phyloP scores from a whole-genome alignment of 2,888 invertebrate species.

The Empis stercorea region DNA sequence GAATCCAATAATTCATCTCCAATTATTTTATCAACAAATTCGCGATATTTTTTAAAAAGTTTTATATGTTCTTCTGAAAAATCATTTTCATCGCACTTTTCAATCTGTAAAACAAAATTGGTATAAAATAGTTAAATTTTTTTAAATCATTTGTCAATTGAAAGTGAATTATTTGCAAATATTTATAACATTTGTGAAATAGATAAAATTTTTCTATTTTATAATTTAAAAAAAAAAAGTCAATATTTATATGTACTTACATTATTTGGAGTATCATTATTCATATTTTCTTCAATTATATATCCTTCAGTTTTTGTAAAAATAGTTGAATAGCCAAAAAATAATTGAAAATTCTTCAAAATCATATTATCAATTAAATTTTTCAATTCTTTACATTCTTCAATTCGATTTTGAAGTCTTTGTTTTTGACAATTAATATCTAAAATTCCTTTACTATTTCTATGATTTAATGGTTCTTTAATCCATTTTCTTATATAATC shows the following conservation, averaged over 20 bases:
- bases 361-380: constrained; percentile 24
- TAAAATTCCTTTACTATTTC: constrained; percentile 40
- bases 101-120: not conserved
- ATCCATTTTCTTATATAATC: constrained; percentile 56
- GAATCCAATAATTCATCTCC: constrained; percentile 23
- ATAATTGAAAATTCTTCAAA: constrained; percentile 27
- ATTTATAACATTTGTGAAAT: too few species aligned
- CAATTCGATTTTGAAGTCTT: constrained; percentile 22
- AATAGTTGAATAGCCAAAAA: constrained; percentile 15
- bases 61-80: constrained; percentile 33
- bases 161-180: not conserved
- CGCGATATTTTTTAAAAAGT: constrained; percentile 42
- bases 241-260: not conserved
- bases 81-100: constrained; percentile 6
- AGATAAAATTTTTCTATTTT: too few species aligned
- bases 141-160: not conserved
- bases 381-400: constrained; percentile 26
- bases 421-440: constrained; percentile 27
- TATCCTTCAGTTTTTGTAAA: too few species aligned
- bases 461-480: constrained; percentile 56
- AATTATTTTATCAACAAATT: constrained; percentile 27
- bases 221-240: too few species aligned
- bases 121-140: not conserved
- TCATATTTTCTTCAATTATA: too few species aligned
- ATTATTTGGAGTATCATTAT: not conserved